Evolutionary conservation across 2,888 invertebrate genomes (phyloP), one percentile per base, ranked within the genome.

Genomic region (Bimastos eiseni): DNA sequence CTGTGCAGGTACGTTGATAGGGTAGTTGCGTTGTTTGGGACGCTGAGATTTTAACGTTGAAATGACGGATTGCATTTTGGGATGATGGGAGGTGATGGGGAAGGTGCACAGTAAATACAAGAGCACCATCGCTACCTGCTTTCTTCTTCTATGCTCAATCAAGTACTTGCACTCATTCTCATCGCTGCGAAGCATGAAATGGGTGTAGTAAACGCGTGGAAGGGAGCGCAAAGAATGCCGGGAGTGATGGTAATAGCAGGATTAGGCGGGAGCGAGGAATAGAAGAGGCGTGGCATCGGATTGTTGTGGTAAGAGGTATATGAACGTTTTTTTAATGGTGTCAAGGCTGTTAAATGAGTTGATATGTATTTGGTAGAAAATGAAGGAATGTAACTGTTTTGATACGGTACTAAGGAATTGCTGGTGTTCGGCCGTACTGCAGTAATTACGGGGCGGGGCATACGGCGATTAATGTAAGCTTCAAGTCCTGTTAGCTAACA

Each of bases 1-100:
- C 95, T 96, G 86, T 97, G 97, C 94, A 96, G 95, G 96, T 96
- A 93, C 92, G 83, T 34, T 83, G 34, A 86, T 36, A 2, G n/a
- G 11, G 30, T 3, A n/a, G n/a, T 13, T n/a, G 70, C 70, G 70
- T 70, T 17, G 70, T 70, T 70, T 70, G 70, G 70, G 70, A 70
- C 70, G 70, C 55, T 24, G 55, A 55, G 24, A 30, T 11, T 30
- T 24, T 30, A 30, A 41, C 36, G 44, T 2, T 38, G 44, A 17
- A 19, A 41, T 3, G 30, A 89, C 70, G 70, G 70, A 17, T n/a
- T 70, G 70, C 70, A 70, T 70, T 70, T 70, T 13, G 70, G 70
- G 70, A 70, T 70, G 3, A 6, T 70, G n/a, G 30, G 70, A 70
- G n/a, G 8, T 8, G 6, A n/a, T 30, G 70, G n/a, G n/a, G 70